These are phyloP conservation scores for Galemys pyrenaicus DNA, from an alignment of 2,113 vertebrate species.

Conservation along the genomic window DNA sequence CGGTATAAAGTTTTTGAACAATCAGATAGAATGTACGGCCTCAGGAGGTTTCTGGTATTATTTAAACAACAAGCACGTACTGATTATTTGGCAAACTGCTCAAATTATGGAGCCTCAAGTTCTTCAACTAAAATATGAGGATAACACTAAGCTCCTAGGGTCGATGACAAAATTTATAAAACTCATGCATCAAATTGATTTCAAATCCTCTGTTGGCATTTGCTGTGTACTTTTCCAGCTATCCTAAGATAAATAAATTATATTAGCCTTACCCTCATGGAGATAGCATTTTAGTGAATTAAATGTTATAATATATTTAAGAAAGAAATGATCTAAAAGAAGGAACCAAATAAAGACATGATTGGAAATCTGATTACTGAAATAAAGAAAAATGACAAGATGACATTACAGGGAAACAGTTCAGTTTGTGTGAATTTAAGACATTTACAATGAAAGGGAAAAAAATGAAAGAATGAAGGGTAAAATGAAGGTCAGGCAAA, in stretches of 20 bases:
- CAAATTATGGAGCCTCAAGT: not conserved
- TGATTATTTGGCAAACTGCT: not conserved
- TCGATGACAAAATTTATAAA: not conserved
- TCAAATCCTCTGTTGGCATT: not conserved
- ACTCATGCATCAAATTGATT: not conserved
- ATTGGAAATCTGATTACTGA: slow-evolving; percentile 39
- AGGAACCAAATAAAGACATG: not conserved
- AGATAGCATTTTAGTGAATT: slow-evolving; percentile 19
- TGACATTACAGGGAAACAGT: not conserved
- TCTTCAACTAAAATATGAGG: not conserved
- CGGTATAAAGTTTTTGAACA: not conserved
- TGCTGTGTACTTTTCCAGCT: not conserved
- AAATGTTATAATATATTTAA: not conserved
- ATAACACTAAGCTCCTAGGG: not conserved
- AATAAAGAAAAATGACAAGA: slow-evolving; percentile 20
- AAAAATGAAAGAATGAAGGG: not conserved
- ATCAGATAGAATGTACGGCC: not conserved
- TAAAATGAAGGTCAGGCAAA: not conserved
- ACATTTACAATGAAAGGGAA: not conserved
- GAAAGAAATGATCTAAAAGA: not conserved
- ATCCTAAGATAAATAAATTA: not conserved
- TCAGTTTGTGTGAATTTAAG: not conserved
- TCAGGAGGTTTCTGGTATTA: not conserved
- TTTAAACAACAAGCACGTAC: not conserved
- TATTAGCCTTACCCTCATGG: not conserved